phyloP scores from a whole-genome alignment of 1,140 invertebrate species.

The Drosophila nigromelanica region DNA sequence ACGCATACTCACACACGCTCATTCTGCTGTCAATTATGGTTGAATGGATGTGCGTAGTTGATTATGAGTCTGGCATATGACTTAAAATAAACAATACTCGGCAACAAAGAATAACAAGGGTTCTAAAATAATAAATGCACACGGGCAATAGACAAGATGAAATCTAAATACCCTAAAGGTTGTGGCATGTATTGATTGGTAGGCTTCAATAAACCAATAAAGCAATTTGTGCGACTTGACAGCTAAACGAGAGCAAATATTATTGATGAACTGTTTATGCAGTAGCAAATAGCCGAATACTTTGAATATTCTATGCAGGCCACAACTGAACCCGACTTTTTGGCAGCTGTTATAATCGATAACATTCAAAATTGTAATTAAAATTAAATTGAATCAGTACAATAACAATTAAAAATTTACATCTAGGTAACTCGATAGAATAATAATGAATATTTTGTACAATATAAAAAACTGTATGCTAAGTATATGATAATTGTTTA shows the following conservation, averaged over 20 bases:
- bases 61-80: conserved; percentile 48
- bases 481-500: too few species aligned
- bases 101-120: conserved; percentile 34
- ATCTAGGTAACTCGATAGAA: not conserved
- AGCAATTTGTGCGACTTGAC: conserved; percentile 1
- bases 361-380: not conserved
- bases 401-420: not conserved
- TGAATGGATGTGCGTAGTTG: conserved; percentile 17
- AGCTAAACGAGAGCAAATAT: conserved; percentile 12
- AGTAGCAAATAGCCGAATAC: not conserved
- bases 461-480: too few species aligned
- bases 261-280: conserved; percentile 1
- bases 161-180: conserved; percentile 16
- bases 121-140: conserved; percentile 12
- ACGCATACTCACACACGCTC: conserved; percentile 39
- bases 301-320: not conserved
- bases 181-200: not conserved
- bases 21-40: conserved; percentile 9
- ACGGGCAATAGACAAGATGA: conserved; percentile 3
- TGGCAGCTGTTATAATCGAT: not conserved
- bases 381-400: not conserved
- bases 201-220: not conserved
- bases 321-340: not conserved
- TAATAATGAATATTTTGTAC: too few species aligned
- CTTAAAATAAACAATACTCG: conserved; percentile 72